Evolutionary conservation across 2,113 vertebrate genomes (phyloP), one percentile per base, ranked within the genome.

Genomic region (Spea multiplicata): DNA sequence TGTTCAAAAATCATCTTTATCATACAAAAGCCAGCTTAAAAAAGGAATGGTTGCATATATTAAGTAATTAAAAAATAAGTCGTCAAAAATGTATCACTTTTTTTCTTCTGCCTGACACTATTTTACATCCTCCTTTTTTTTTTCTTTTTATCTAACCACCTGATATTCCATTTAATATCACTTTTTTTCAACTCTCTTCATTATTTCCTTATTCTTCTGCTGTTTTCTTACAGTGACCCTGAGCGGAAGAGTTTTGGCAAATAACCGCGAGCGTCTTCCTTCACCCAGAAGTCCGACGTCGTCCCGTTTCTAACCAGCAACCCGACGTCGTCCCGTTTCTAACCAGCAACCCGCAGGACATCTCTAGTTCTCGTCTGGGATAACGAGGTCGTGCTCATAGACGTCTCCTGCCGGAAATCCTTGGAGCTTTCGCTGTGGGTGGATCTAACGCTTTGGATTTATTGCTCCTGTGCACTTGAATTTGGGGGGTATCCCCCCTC

Each of bases 401-500:
- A 59, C 8, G 14, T 59, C 55, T 59, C 55, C 55, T 59, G 8
- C 10, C 55, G 4, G 4, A 8, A 3, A 3, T 46, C 46, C 46
- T 67, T 30, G 44, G 6, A 59, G 5, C 6, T 48, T 45, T 48
- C 9, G 5, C 13, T 10, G 30, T 30, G 30, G 30, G 30, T 30
- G 16, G 69, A 71, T 8, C 49, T 6, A 10, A 44, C 13, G 6
- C 55, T 50, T 74, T 80, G 78, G 78, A 68, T 80, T 66, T 62
- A 16, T 55, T 10, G 5, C 73, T 68, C 47, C 17, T 71, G 17
- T 66, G 17, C 46, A 8, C 49, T 49, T 13, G 5, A 44, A 66
- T 50, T 49, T 77, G 17, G 74, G 81, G 67, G 61, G 50, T 67
- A 70, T 67, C 8, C 66, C 66, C 30, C 44, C 83, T 79, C 64